A percentile compares a stretch with the other conserved stretches of the same genome.
phyloP scores from a whole-genome alignment of 2,888 invertebrate species.

The Sepiola atlantica region DNA sequence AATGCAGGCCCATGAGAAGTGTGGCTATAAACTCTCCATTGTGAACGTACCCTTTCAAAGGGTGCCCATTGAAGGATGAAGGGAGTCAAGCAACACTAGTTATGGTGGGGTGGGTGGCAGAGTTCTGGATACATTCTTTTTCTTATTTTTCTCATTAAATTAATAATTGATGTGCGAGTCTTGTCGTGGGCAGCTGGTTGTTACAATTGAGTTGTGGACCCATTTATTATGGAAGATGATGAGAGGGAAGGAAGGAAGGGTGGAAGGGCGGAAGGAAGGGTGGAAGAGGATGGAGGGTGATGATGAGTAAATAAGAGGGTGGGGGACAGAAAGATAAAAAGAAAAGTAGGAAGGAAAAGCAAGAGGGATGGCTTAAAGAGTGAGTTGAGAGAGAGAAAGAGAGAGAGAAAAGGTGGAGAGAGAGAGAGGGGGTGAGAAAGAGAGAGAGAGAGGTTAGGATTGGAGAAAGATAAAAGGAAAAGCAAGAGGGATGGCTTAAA shows the following conservation, averaged over 20 bases:
- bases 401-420: neutral
- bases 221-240: neutral
- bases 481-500: no score
- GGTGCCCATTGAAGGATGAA: no score
- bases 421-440: no score
- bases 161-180: neutral
- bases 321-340: neutral
- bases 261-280: neutral
- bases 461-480: no score
- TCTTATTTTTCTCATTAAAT: neutral
- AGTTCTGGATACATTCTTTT: neutral
- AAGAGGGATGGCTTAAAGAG: neutral
- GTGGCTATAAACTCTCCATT: no score
- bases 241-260: neutral
- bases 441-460: no score
- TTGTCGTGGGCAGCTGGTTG: constrained; percentile 8
- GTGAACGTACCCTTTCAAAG: no score
- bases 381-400: no score
- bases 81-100: no score
- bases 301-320: neutral
- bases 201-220: neutral
- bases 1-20: no score
- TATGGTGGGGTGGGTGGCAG: no score
- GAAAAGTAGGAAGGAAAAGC: neutral
- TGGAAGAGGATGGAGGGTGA: no score